phyloP scores from a whole-genome alignment of 1,140 invertebrate genomes.

The Nylanderia fulva region DNA sequence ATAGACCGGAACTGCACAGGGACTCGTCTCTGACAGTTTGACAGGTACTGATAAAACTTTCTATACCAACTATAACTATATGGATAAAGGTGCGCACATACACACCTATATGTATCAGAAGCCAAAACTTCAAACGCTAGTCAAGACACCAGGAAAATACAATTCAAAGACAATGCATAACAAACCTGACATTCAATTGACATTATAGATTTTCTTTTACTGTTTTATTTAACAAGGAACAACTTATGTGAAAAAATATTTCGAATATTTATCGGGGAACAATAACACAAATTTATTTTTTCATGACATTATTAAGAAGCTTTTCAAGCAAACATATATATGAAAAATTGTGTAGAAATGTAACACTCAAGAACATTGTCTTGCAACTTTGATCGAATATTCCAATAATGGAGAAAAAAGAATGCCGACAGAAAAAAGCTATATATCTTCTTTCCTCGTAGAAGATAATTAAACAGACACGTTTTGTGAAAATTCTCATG shows the following conservation, averaged over 20 bases:
- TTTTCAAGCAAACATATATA: background rate
- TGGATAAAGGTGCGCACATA: background rate
- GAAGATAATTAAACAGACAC: slow-evolving; percentile 1
- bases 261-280: background rate
- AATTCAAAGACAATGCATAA: slow-evolving; percentile 36
- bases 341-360: background rate
- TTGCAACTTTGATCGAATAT: slow-evolving; percentile 1
- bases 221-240: background rate
- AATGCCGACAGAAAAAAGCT: background rate
- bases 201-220: slow-evolving; percentile 1
- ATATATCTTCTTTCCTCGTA: background rate
- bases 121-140: slow-evolving; percentile 18
- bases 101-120: background rate
- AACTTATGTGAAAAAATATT: background rate
- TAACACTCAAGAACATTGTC: background rate
- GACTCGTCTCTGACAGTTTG: slow-evolving; percentile 52
- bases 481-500: slow-evolving; percentile 7
- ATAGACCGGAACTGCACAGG: slow-evolving; percentile 48
- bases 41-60: slow-evolving; percentile 70
- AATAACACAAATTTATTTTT: no score
- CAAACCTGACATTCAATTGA: background rate
- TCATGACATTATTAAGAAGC: no score
- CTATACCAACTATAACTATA: background rate
- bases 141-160: slow-evolving; percentile 18
- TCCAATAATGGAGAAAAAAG: background rate